phyloP scores from a whole-genome alignment of 2,888 invertebrate species.

The Microplitis manilae region DNA sequence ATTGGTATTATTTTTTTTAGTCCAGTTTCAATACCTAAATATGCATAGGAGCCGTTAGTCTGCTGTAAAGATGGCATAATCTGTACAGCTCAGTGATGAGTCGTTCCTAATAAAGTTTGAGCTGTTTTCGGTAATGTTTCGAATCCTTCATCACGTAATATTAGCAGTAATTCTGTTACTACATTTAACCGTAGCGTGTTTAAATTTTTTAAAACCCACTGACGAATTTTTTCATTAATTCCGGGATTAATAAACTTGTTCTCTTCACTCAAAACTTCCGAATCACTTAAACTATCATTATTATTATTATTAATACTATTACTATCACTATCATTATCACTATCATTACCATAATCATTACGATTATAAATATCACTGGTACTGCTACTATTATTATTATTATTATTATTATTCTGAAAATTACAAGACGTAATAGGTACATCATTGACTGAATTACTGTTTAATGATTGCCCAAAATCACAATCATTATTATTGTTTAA shows the following conservation, averaged over 20 bases:
- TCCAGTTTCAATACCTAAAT: conserved; percentile 38
- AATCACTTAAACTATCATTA: not conserved
- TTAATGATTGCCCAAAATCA: no score
- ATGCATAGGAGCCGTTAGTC: conserved; percentile 27
- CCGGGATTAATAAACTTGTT: not conserved
- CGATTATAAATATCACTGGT: not conserved
- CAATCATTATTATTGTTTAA: no score
- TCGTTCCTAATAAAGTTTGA: conserved; percentile 38
- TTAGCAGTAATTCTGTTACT: conserved; percentile 29
- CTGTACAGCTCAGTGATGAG: conserved; percentile 28
- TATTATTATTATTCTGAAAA: not conserved
- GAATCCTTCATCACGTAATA: conserved; percentile 32
- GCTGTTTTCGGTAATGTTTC: conserved; percentile 32
- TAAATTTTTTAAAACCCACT: conserved; percentile 24
- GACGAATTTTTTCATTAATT: not conserved
- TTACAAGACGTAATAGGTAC: no score
- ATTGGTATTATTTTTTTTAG: conserved; percentile 36
- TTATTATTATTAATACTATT: not conserved
- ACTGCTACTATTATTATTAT: not conserved
- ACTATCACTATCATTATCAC: not conserved
- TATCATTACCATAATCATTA: not conserved
- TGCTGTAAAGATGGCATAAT: conserved; percentile 29
- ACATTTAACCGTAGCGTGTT: conserved; percentile 29
- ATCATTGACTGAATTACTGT: no score
- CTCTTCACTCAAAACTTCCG: not conserved